Base-by-base conservation (phyloP, 2,888 invertebrate species). In the Piscicola geometra region DNA sequence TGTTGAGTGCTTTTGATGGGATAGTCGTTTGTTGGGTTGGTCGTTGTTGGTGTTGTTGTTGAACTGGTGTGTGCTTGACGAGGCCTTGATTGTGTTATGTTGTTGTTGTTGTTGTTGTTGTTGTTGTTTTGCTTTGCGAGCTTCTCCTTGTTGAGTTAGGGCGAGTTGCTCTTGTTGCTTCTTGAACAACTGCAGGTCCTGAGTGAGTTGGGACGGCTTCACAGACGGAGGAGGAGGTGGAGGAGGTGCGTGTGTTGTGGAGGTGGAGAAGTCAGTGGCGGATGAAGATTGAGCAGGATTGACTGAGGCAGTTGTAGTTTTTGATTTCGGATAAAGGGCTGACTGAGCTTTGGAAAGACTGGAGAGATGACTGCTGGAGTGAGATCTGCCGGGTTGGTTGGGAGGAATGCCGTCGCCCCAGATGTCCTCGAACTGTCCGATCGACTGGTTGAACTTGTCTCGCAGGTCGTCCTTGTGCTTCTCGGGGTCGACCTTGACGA, bases 381-480 rank as follows among this genome's bases (percentile, higher is more conserved):
- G 60, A 56, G 60, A 56, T 56, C n/a, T 56, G n/a, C 3, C 3
- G n/a, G 25, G n/a, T 21, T 56, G 60, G 25, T 56, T 56, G 3
- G n/a, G 25, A 21, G 60, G 5, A 5, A 5, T 15, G n/a, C n/a
- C 5, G 21, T 25, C n/a, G 9, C 60, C 60, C 60, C 60, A 56
- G 25, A 56, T 25, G n/a, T 56, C 60, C n/a, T 56, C 60, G n/a
- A 56, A 56, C 60, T 56, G 60, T 3, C 60, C 60, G n/a, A 56
- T 15, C n/a, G 60, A 56, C 25, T 56, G 15, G n/a, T 56, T 56
- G n/a, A 56, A 56, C n/a, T 56, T 56, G 21, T 56, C 60, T 5
- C 60, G 60, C n/a, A 56, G n/a, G 60, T 56, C 60, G n/a, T 56
- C 60, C n/a, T 56, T 56, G 60, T 56, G 60, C 25, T 56, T 56